Evolutionary conservation across 2,797 vertebrate species (phyloP), one percentile per base, ranked within the genome.

Genomic region (Philypnodon macrostomus): DNA sequence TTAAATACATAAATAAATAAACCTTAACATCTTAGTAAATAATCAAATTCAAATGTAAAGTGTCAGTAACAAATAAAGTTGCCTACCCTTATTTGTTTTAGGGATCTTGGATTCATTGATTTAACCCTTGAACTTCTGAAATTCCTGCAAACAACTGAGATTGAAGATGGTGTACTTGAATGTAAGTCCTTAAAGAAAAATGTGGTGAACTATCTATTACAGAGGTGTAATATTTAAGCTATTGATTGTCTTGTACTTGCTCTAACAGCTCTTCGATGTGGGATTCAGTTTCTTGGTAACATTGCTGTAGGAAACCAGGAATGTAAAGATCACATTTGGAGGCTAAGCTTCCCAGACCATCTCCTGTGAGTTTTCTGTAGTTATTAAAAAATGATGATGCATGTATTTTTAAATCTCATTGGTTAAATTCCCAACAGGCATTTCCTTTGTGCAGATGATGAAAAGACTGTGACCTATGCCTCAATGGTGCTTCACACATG

Each of bases 401-500:
- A 3, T 27, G 26, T 27, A 27, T 5, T 27, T 10, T 29, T 33
- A 7, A 14, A 14, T 14, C n/a, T 33, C 1, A 6, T 33, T 13
- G 1, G 3, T 44, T 18, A 17, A 18, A 10, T 4, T 11, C 8
- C 5, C 15, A 49, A 57, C 76, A 99, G 97, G 83, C 88, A 73
- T 10, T 92, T 93, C 58, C 85, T 99, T 41, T 75, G 67, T 0
- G 75, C 88, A 39, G 77, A 71, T 0, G 95, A 98, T 80, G 88
- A 91, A 63, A 98, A 95, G 60, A 77, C 87, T 1, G 62, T 93
- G 29, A 71, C 86, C 54, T 97, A 95, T 31, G 79, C 88, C 19
- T 93, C 92, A 3, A 98, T 98, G 94, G 90, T 98, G 12, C 74
- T 99, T 48, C 91, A 94, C 77, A 94, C 93, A 7, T 96, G 93